phyloP scores from a whole-genome alignment of 2,797 vertebrate genomes.

The Alcedo quadribrachys region DNA sequence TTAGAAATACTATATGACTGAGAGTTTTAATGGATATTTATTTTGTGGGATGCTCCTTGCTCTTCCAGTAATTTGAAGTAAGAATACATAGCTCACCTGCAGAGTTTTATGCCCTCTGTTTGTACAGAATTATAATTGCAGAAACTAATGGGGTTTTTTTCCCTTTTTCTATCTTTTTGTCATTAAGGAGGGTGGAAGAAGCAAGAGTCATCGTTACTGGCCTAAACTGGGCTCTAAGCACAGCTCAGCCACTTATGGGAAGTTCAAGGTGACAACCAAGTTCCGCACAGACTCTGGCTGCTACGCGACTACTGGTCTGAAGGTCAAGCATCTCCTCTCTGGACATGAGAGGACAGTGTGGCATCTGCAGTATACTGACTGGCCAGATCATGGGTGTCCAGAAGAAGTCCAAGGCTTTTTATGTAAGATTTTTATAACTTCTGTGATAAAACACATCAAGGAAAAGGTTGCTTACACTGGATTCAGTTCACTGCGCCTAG shows the following conservation, averaged over 20 bases:
- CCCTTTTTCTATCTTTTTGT: not conserved
- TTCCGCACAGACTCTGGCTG: conserved; percentile 97
- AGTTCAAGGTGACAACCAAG: conserved; percentile 98
- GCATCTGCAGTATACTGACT: conserved; percentile 98
- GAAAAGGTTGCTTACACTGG: not conserved
- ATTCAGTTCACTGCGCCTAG: not conserved
- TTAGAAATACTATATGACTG: not conserved
- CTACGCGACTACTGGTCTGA: conserved; percentile 96
- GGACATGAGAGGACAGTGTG: conserved; percentile 97
- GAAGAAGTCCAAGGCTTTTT: conserved; percentile 95
- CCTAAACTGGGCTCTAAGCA: conserved; percentile 97
- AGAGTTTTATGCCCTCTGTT: not conserved
- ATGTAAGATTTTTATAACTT: conserved; percentile 81
- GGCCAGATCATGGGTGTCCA: conserved; percentile 95
- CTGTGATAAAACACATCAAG: not conserved
- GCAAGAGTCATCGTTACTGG: conserved; percentile 97
- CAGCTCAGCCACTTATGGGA: conserved; percentile 96
- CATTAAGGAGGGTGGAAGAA: conserved; percentile 90
- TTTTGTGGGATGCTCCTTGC: not conserved
- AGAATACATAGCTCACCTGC: not conserved
- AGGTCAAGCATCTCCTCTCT: conserved; percentile 95
- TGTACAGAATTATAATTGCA: not conserved
- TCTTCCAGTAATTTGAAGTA: not conserved
- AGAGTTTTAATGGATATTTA: not conserved
- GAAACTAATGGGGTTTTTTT: not conserved